Percentiles rank a stretch among this genome's conserved stretches.
phyloP scores from a whole-genome alignment of 2,113 vertebrate genomes.

The Nothoprocta pentlandii region DNA sequence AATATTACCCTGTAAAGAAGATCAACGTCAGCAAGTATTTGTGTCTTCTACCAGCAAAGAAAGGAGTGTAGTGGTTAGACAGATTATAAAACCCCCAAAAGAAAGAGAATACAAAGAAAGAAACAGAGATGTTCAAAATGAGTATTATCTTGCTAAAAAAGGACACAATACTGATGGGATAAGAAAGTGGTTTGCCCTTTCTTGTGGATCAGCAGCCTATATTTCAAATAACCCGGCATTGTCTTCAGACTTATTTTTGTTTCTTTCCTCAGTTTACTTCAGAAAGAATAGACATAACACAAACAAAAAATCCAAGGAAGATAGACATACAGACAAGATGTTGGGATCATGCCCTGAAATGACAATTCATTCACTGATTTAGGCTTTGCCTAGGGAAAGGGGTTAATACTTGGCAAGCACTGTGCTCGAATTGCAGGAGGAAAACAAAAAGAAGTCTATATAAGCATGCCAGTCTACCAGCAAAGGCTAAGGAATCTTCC shows the following conservation, averaged over 20 bases:
- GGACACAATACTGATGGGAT: background rate
- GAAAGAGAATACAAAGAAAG: background rate
- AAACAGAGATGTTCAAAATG: background rate
- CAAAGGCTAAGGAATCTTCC: background rate
- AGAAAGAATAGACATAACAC: background rate
- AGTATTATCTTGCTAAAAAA: background rate
- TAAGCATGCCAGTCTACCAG: background rate
- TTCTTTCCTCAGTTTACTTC: background rate
- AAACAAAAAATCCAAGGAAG: background rate
- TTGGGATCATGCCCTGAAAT: background rate
- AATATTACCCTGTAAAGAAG: background rate
- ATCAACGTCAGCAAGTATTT: constrained; percentile 12
- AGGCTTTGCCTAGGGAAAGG: background rate
- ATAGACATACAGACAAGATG: too few relatives aligned
- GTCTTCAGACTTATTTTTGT: background rate
- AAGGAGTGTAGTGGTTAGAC: background rate
- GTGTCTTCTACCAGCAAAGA: background rate
- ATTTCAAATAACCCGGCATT: background rate
- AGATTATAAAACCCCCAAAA: background rate
- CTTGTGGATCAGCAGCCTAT: background rate
- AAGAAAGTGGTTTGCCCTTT: background rate
- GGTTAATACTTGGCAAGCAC: background rate
- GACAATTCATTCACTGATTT: background rate
- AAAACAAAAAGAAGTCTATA: background rate
- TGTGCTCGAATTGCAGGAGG: background rate